phyloP scores from a whole-genome alignment of 2,888 invertebrate genomes.

The Nemotelus nigrinus region DNA sequence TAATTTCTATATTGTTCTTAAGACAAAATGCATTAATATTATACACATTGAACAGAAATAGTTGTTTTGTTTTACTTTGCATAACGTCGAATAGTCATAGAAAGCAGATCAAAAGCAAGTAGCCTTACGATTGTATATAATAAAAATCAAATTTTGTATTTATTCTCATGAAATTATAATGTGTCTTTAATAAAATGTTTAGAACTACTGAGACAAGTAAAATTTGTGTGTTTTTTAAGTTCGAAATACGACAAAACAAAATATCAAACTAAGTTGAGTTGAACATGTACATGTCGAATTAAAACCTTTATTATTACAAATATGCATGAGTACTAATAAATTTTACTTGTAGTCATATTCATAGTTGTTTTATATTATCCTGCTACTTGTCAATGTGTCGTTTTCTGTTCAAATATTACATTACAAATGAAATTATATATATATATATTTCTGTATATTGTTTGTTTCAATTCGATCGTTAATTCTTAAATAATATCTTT shows the following conservation, averaged over 20 bases:
- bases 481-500: too few relatives aligned
- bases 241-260: too few relatives aligned
- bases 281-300: too few relatives aligned
- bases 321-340: background rate
- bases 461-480: constrained; percentile 1
- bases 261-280: too few relatives aligned
- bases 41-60: constrained; percentile 15
- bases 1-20: background rate
- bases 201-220: too few relatives aligned
- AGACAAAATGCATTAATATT: background rate
- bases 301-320: too few relatives aligned
- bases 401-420: background rate
- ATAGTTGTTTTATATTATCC: background rate
- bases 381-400: background rate
- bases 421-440: constrained; percentile 6
- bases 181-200: too few relatives aligned
- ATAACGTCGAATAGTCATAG: background rate
- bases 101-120: background rate
- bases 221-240: too few relatives aligned
- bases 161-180: too few relatives aligned
- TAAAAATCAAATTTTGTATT: too few relatives aligned
- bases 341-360: constrained; percentile 24
- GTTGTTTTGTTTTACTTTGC: background rate
- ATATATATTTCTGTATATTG: background rate
- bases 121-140: too few relatives aligned